These are phyloP conservation scores for Cetonia aurata DNA, from an alignment of 2,888 invertebrate genomes.

Conservation along the genomic window DNA sequence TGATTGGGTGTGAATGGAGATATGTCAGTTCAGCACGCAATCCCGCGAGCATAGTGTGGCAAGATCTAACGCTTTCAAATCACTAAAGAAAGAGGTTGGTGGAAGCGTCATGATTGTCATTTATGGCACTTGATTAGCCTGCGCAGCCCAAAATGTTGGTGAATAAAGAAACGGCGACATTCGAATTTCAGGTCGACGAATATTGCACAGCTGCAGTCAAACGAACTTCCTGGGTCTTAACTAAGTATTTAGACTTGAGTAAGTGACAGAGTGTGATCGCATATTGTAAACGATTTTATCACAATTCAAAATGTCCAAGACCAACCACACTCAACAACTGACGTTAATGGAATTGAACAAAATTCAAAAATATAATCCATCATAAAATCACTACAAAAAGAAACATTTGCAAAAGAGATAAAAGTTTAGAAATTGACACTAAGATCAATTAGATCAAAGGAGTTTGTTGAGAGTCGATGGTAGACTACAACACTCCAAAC, in stretches of 20 bases:
- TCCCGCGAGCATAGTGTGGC: constrained; percentile 49
- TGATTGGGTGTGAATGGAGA: constrained; percentile 45
- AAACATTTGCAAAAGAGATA: background rate
- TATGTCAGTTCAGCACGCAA: constrained; percentile 47
- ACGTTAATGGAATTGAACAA: background rate
- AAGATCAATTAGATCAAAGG: constrained; percentile 43
- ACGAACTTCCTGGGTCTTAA: background rate
- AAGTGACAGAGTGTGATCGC: constrained; percentile 43
- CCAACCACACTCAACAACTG: background rate
- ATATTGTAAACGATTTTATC: constrained; percentile 43
- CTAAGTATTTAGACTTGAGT: constrained; percentile 2
- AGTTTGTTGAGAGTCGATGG: constrained; percentile 46
- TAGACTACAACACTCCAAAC: constrained; percentile 35
- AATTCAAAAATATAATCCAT: background rate
- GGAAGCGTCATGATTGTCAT: constrained; percentile 45
- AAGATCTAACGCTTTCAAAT: constrained; percentile 38
- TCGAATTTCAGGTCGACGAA: background rate
- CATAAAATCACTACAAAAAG: background rate
- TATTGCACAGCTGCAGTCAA: background rate
- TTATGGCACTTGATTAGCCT: no score
- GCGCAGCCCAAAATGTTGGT: no score
- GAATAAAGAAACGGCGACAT: no score
- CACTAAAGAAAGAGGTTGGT: background rate
- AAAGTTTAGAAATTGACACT: background rate
- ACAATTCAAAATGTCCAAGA: constrained; percentile 2